Conservation (phyloP, 2,888 invertebrate species). For the Hoplodrina ambigua region DNA sequence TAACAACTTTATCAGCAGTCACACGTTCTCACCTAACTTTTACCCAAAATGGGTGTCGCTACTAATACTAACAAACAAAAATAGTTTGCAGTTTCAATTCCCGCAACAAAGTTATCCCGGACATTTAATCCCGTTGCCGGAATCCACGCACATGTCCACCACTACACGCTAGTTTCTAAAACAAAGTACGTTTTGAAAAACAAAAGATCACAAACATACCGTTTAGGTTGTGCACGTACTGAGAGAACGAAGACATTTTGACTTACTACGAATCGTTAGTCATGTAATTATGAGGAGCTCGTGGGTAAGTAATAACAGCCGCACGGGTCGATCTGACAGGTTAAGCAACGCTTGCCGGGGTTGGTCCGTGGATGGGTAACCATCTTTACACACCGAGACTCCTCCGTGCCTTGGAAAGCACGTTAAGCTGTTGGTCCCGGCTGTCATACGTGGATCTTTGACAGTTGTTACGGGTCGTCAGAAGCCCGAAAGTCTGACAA, state of each 20-base stretch:
- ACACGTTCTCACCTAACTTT: background rate
- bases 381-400: no score
- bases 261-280: no score
- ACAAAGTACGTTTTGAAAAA: slow-evolving; percentile 70
- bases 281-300: no score
- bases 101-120: slow-evolving; percentile 42
- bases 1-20: background rate
- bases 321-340: no score
- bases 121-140: slow-evolving; percentile 55
- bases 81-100: slow-evolving; percentile 38
- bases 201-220: slow-evolving; percentile 68
- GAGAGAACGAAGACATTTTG: background rate
- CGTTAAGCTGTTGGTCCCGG: no score
- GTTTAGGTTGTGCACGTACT: slow-evolving; percentile 50
- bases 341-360: no score
- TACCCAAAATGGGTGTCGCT: slow-evolving; percentile 12
- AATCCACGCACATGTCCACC: slow-evolving; percentile 52
- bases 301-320: no score
- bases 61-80: slow-evolving; percentile 34
- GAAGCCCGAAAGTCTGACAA: no score
- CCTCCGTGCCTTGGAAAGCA: no score
- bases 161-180: slow-evolving; percentile 61
- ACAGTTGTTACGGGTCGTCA: no score
- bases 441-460: no score
- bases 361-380: no score